phyloP scores from a whole-genome alignment of 2,888 invertebrate genomes.

The Cryptophagus acutangulus region DNA sequence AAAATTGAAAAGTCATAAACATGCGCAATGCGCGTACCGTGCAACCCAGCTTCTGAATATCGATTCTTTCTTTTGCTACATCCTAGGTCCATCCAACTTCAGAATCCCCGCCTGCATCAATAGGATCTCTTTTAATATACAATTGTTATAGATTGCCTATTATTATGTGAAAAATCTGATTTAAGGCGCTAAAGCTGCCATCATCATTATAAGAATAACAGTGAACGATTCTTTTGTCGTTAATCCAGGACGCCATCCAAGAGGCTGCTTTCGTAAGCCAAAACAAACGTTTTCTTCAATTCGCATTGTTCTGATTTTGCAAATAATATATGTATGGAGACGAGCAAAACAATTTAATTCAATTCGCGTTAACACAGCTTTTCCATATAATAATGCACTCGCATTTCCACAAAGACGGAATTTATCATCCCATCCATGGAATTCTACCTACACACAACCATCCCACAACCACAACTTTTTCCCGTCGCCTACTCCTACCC shows the following conservation, averaged over 20 bases:
- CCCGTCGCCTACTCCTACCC: no score
- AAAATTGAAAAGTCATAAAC: conserved; percentile 33
- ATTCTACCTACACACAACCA: no score
- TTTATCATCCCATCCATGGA: not conserved
- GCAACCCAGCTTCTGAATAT: conserved; percentile 33
- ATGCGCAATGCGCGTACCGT: conserved; percentile 38
- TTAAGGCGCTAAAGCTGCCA: no score
- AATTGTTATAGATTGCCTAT: not conserved
- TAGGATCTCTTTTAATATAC: conserved; percentile 22
- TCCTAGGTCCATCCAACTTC: conserved; percentile 29
- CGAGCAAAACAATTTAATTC: not conserved
- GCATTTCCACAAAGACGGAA: not conserved
- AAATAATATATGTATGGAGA: not conserved
- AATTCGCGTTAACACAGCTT: conserved; percentile 1
- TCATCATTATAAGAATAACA: no score
- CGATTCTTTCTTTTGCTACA: conserved; percentile 37
- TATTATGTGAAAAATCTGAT: no score
- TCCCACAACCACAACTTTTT: no score
- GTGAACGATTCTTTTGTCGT: no score
- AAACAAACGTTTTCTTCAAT: no score
- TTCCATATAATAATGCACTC: not conserved
- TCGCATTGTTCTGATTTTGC: no score
- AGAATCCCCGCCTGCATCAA: conserved; percentile 30
- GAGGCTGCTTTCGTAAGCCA: no score
- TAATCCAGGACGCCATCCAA: no score